A percentile compares a stretch with the other conserved stretches of the same genome.
These are phyloP conservation scores for Isotomurus palustris DNA, from an alignment of 2,888 invertebrate genomes.

Conservation along the genomic window DNA sequence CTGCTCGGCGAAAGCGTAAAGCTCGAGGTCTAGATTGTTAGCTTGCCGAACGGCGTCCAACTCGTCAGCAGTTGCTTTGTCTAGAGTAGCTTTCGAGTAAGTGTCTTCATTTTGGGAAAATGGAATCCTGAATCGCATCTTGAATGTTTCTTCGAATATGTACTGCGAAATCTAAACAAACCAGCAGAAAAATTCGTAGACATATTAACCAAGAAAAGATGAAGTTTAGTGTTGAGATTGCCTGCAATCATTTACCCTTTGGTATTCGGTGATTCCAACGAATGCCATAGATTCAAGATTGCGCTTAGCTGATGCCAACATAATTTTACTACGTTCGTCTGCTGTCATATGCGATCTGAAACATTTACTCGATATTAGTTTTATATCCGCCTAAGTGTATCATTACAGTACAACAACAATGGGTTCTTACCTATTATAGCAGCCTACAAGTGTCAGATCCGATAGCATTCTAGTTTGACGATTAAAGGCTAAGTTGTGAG, in stretches of 20 bases:
- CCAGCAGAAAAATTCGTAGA: background rate
- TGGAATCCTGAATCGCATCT: constrained; percentile 79
- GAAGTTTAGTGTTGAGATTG: background rate
- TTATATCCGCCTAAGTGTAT: background rate
- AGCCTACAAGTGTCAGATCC: constrained; percentile 88
- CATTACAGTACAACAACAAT: background rate
- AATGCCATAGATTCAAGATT: constrained; percentile 94
- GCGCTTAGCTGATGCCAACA: constrained; percentile 91
- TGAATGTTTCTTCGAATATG: constrained; percentile 90
- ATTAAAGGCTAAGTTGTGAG: constrained; percentile 90
- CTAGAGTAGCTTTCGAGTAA: constrained; percentile 74
- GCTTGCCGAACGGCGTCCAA: constrained; percentile 69
- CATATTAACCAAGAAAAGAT: background rate
- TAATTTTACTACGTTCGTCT: constrained; percentile 70
- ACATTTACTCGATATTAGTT: background rate
- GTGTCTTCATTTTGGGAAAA: constrained; percentile 91
- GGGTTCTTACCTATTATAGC: constrained; percentile 65
- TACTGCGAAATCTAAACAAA: constrained; percentile 71
- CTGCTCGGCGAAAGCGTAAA: constrained; percentile 88
- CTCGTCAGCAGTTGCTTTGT: constrained; percentile 69
- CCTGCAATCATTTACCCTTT: constrained; percentile 57
- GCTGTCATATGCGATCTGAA: constrained; percentile 65
- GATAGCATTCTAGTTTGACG: constrained; percentile 97
- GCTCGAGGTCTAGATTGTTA: constrained; percentile 84
- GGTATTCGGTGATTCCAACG: constrained; percentile 93